Conservation (phyloP, 2,113 vertebrate species). For the Lamprotornis superbus region DNA sequence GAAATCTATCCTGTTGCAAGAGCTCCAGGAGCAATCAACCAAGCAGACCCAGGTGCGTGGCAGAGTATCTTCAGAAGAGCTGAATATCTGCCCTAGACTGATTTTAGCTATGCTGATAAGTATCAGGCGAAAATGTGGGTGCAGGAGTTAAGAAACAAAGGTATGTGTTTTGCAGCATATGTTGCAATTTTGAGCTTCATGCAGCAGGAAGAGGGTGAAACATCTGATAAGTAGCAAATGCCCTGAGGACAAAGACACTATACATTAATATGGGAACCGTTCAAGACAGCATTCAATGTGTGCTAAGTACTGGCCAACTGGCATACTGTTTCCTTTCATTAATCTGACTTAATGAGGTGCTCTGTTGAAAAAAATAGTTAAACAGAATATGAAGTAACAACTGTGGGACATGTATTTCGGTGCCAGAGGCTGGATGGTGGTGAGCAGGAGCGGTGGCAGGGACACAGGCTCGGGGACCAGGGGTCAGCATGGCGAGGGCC, state of each 20-base stretch:
- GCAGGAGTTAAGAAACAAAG: conserved; percentile 36
- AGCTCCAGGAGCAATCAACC: neutral
- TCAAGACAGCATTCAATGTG: neutral
- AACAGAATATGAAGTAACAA: neutral
- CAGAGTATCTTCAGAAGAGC: neutral
- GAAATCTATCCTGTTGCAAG: neutral
- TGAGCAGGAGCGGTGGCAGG: rapidly evolving
- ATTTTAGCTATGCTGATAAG: conserved; percentile 25
- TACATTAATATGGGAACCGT: conserved; percentile 34
- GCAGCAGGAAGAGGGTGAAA: conserved; percentile 23
- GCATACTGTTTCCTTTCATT: neutral
- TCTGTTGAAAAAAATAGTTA: neutral
- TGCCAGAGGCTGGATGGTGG: neutral
- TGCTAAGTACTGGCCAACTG: neutral
- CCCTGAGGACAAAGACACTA: neutral
- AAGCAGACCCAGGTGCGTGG: neutral
- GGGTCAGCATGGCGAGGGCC: rapidly evolving
- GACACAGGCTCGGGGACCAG: rapidly evolving
- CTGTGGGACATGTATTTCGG: neutral
- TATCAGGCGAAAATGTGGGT: conserved; percentile 4
- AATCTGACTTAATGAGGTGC: neutral
- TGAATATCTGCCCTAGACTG: conserved; percentile 18
- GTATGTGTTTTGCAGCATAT: conserved; percentile 41
- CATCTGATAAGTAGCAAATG: conserved; percentile 33
- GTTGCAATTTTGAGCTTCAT: conserved; percentile 46